Evolutionary conservation across 2,797 vertebrate species (phyloP), one percentile per base, ranked within the genome.

Genomic region (Yasuhikotakia modesta): DNA sequence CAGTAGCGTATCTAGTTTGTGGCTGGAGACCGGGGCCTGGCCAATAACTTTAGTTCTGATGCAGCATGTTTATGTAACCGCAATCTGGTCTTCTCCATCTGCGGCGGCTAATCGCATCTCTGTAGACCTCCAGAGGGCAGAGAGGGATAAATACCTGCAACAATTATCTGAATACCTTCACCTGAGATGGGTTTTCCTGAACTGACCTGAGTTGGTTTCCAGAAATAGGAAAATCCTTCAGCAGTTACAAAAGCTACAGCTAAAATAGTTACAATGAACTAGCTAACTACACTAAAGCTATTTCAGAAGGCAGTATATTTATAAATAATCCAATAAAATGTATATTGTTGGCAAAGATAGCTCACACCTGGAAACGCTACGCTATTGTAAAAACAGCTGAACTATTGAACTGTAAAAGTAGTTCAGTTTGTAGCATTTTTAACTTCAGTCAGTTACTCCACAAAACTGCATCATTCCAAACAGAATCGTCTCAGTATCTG

Each of bases 41-140:
- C 32, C 27, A 61, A 61, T n/a, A 32, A 8, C 16, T 61, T 17
- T 5, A 50, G 45, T n/a, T 79, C 52, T 60, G 73, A 48, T 32
- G 50, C 64, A 61, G 35, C 21, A 11, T 83, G 69, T 57, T 82
- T 79, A 76, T 79, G 67, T 79, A 84, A 82, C 35, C 16, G 60
- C 73, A 85, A 79, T 66, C 79, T 76, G 76, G 65, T 79, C 43
- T 10, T 52, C 19, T 70, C 67, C 45, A 78, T 78, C 76, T 24
- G 64, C 32, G 52, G 19, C 45, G 21, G 12, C 39, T 71, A 58
- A 80, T 79, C 77, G 66, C 60, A 80, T 58, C 19, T 17, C 65
- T 22, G 48, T 14, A 58, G 43, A 73, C 64, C 48, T 45, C 72
- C 67, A 58, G 46, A 76, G 55, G 30, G 21, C 72, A 63, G 57